phyloP scores from a whole-genome alignment of 1,140 invertebrate genomes.

The Cryptotermes secundus region DNA sequence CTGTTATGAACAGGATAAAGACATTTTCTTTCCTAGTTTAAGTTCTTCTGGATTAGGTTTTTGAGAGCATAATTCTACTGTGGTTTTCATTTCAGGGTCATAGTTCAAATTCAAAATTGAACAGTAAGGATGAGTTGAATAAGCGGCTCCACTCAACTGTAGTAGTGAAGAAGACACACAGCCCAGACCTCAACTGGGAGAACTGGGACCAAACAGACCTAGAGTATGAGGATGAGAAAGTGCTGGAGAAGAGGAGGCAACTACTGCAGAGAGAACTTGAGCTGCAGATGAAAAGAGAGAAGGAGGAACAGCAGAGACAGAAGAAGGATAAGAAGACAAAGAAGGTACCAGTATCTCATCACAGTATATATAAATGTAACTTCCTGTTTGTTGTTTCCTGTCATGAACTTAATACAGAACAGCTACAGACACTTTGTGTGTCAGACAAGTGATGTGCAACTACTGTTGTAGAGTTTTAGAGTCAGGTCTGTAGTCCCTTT shows the following conservation, averaged over 20 bases:
- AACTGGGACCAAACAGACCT: constrained; percentile 75
- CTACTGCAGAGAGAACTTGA: constrained; percentile 76
- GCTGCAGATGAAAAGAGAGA: constrained; percentile 68
- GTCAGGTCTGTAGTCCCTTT: too few species aligned
- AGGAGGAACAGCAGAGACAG: constrained; percentile 42
- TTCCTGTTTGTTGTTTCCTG: background rate
- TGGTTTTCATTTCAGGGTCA: background rate
- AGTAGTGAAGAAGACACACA: constrained; percentile 60
- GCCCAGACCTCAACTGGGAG: constrained; percentile 67
- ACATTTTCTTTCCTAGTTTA: too few species aligned
- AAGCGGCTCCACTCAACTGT: constrained; percentile 64
- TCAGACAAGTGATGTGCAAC: too few species aligned
- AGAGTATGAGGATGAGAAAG: constrained; percentile 80
- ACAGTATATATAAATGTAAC: background rate
- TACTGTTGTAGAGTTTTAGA: too few species aligned
- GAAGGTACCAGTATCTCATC: constrained; percentile 5
- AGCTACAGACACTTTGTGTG: too few species aligned
- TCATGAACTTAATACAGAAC: background rate
- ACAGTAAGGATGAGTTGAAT: constrained; percentile 58
- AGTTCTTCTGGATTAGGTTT: too few species aligned
- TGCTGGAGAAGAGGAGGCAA: constrained; percentile 71
- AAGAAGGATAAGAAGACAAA: constrained; percentile 65
- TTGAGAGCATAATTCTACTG: too few species aligned
- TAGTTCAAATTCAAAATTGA: constrained; percentile 1
- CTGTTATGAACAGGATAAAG: too few species aligned